Conservation (phyloP, 2,888 invertebrate species). For the Leptinotarsa tumamoca region DNA sequence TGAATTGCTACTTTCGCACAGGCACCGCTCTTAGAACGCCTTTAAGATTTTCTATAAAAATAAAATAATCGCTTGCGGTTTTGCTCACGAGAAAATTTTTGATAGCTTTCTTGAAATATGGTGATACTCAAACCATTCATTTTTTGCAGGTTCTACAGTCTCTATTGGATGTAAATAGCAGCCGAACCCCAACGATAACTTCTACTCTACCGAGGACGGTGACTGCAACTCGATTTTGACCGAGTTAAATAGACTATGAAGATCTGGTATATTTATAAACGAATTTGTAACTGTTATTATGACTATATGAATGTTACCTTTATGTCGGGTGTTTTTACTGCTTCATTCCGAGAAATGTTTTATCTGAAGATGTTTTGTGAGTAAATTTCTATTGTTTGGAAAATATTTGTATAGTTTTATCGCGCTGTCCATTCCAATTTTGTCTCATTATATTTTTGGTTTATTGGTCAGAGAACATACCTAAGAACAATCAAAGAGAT, state of each 20-base stretch:
- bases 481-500: too few relatives aligned
- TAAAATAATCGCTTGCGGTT: too few relatives aligned
- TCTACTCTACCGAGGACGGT: conserved; percentile 63
- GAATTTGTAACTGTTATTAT: conserved; percentile 48
- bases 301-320: conserved; percentile 48
- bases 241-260: conserved; percentile 59
- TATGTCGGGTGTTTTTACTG: conserved; percentile 45
- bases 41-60: too few relatives aligned
- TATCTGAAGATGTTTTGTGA: not conserved
- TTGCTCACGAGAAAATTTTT: too few relatives aligned
- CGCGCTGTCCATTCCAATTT: not conserved
- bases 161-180: conserved; percentile 60
- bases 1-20: too few relatives aligned
- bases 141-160: conserved; percentile 57
- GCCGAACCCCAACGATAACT: conserved; percentile 61
- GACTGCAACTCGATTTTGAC: conserved; percentile 67
- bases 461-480: too few relatives aligned
- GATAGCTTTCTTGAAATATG: too few relatives aligned
- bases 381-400: conserved; percentile 1
- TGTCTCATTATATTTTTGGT: not conserved
- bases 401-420: conserved; percentile 28
- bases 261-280: conserved; percentile 60
- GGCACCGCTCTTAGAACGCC: too few relatives aligned
- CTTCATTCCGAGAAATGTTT: conserved; percentile 26
- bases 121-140: not conserved